Base-by-base conservation (phyloP, 2,797 vertebrate species). In the Falco naumanni region DNA sequence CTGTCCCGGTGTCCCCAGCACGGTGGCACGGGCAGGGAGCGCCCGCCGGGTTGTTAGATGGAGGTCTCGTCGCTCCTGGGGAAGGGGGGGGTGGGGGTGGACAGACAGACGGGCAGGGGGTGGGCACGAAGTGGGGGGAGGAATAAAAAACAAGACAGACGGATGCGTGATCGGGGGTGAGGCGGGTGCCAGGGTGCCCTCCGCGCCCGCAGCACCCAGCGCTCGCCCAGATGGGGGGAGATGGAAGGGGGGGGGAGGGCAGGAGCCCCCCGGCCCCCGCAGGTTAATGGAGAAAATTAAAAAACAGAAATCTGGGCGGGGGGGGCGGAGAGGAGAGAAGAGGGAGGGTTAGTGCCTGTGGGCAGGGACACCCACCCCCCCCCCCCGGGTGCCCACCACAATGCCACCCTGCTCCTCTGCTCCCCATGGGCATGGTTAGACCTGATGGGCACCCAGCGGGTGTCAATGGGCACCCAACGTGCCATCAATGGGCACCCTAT, bases 271-370 rank as follows among this genome's bases (percentile, higher is more conserved):
- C 69, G 2, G 41, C 34, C 64, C 98, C 97, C 97, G 47, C 89
- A 95, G 87, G 98, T 99, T 98, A 99, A 98, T 98, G 98, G 92
- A 98, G 98, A 97, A 99, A 99, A 99, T 98, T 99, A 99, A 99
- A 99, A 98, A 98, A 99, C 98, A 99, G 98, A 98, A 99, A 99
- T 98, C 99, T 99, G 98, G 98, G 98, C 93, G 90, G 98, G 97
- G 95, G 97, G 97, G 96, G 97, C 72, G 54, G 96, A 6, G 68
- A 98, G 95, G 98, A 97, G 87, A 89, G 77, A 92, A 88, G 89
- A 94, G 56, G 89, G 89, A 50, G 59, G 54, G 96, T 99, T 99
- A 98, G 98, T 97, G 79, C 33, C 39, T 13, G 39, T 41, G 39
- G 39, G 39, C 39, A 41, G 39, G 39, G 39, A 41, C n/a, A n/a